These are phyloP conservation scores for Atherix ibis DNA, from an alignment of 2,888 invertebrate genomes.

Conservation along the genomic window DNA sequence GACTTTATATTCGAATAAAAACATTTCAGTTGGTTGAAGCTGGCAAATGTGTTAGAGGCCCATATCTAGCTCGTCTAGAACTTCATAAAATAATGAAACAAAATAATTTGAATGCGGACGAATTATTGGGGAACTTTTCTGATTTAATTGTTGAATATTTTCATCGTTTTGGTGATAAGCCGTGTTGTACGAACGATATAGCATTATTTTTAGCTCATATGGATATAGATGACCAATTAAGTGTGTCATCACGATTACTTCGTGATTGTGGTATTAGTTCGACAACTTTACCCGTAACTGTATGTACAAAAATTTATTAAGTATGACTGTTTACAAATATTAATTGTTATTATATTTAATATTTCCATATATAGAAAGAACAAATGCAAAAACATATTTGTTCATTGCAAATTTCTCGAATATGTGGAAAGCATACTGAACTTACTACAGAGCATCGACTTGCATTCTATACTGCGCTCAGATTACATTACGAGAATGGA, in stretches of 20 bases:
- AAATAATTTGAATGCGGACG: conserved; percentile 36
- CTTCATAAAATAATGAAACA: conserved; percentile 45
- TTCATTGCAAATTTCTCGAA: conserved; percentile 55
- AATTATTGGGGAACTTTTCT: conserved; percentile 44
- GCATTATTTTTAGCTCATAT: conserved; percentile 56
- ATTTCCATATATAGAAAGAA: conserved; percentile 21
- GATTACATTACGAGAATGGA: conserved; percentile 49
- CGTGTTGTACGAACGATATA: conserved; percentile 74
- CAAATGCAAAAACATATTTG: conserved; percentile 74
- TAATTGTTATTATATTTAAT: neutral
- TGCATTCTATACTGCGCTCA: conserved; percentile 43
- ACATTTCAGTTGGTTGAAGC: conserved; percentile 38
- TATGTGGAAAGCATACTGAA: conserved; percentile 50
- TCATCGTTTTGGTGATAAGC: conserved; percentile 62
- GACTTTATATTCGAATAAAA: too few relatives aligned
- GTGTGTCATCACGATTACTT: conserved; percentile 42
- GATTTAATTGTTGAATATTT: conserved; percentile 66
- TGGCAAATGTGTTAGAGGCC: conserved; percentile 50
- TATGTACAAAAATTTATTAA: conserved; percentile 25
- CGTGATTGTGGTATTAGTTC: conserved; percentile 48
- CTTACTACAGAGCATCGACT: conserved; percentile 38
- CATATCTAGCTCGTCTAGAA: conserved; percentile 70
- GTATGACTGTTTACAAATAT: neutral
- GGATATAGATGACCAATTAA: conserved; percentile 36
- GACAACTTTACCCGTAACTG: conserved; percentile 44